These are phyloP conservation scores for Carassius auratus DNA, from an alignment of 2,113 vertebrate species.

Conservation along the genomic window DNA sequence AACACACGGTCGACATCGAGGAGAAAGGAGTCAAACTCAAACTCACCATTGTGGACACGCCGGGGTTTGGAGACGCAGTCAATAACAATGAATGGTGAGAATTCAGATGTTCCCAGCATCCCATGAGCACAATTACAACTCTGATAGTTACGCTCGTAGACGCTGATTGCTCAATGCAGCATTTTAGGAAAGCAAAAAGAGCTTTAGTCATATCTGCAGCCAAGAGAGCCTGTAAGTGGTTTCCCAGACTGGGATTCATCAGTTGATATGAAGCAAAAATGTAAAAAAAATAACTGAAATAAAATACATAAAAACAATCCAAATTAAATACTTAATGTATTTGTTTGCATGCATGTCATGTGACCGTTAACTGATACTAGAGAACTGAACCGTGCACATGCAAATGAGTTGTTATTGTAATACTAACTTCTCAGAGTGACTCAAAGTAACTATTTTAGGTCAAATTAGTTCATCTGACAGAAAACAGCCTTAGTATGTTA, in stretches of 20 bases:
- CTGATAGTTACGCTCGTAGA: not conserved
- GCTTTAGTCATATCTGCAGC: not conserved
- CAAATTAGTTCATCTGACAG: not conserved
- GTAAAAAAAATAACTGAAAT: no score
- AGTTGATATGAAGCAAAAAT: not conserved
- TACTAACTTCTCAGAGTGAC: not conserved
- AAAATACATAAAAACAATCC: no score
- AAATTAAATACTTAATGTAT: no score
- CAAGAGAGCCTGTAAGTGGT: not conserved
- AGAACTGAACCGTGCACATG: not conserved
- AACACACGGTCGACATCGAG: slow-evolving; percentile 98
- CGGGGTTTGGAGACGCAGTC: slow-evolving; percentile 95
- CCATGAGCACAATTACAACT: not conserved
- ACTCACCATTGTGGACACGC: slow-evolving; percentile 97
- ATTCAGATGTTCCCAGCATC: not conserved
- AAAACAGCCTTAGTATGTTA: not conserved
- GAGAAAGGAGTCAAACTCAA: slow-evolving; percentile 99
- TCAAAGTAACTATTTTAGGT: not conserved
- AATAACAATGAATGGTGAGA: slow-evolving; percentile 97
- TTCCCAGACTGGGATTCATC: not conserved
- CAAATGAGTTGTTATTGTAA: not conserved
- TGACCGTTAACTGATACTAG: not conserved
- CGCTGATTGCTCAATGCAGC: not conserved
- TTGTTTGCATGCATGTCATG: not conserved
- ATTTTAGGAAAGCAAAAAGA: not conserved